phyloP scores from a whole-genome alignment of 2,113 vertebrate species.

The Ameiurus melas region DNA sequence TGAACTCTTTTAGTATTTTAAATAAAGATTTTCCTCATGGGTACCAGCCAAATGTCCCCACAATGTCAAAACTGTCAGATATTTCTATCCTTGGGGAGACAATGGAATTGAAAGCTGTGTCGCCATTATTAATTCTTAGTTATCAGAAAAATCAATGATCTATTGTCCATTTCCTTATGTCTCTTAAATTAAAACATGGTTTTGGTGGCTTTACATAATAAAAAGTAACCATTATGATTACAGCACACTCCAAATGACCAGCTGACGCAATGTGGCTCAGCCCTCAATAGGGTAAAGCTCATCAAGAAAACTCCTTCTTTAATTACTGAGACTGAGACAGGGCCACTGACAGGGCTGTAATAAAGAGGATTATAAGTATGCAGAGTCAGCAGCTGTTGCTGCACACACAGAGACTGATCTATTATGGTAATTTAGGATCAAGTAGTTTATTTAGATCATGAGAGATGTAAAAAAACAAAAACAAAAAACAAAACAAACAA shows the following conservation, averaged over 20 bases:
- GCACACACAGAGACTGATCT: neutral
- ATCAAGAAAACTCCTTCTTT: conserved; percentile 72
- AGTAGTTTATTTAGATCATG: neutral
- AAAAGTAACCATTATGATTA: neutral
- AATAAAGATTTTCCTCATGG: neutral
- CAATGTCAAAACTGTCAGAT: neutral
- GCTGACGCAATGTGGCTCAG: conserved; percentile 69
- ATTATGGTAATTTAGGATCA: conserved; percentile 14
- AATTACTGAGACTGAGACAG: conserved; percentile 62
- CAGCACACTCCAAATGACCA: conserved; percentile 38
- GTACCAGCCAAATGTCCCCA: neutral
- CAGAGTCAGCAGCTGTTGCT: conserved; percentile 64
- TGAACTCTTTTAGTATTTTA: neutral
- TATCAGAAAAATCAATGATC: neutral
- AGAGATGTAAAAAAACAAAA: neutral
- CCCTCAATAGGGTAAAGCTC: conserved; percentile 67
- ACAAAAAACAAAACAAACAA: neutral
- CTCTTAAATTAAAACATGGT: neutral
- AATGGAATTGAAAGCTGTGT: neutral
- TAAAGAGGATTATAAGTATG: conserved; percentile 73
- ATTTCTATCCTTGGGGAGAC: neutral
- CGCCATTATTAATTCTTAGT: too few species aligned
- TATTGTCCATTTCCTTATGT: neutral
- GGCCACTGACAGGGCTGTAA: conserved; percentile 73
- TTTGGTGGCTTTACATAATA: neutral